These are phyloP conservation scores for Mus caroli DNA, from an alignment of 2,797 vertebrate genomes.

Conservation along the genomic window DNA sequence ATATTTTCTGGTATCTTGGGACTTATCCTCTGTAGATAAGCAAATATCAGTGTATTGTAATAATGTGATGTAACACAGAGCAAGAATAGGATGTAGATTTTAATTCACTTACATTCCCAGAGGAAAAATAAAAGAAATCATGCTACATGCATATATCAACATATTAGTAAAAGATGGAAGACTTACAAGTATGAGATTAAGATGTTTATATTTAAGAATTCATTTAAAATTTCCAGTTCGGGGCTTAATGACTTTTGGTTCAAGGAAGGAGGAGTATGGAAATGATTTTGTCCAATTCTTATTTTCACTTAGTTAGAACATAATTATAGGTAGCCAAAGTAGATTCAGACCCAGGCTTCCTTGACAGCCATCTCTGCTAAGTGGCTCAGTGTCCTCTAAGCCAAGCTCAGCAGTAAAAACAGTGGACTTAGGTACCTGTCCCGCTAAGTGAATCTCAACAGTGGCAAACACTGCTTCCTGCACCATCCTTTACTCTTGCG, in stretches of 20 bases:
- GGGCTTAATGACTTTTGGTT: conserved; percentile 19
- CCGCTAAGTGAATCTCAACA: not conserved
- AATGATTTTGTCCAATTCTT: not conserved
- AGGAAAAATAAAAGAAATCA: conserved; percentile 33
- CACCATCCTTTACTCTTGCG: not conserved
- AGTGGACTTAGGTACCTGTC: not conserved
- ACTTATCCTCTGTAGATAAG: not conserved
- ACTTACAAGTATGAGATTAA: conserved; percentile 9
- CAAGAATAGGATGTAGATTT: not conserved
- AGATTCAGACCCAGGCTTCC: not conserved
- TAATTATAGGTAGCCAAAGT: not conserved
- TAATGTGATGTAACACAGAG: conserved; percentile 58
- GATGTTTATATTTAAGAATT: conserved; percentile 61
- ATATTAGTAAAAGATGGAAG: conserved; percentile 33
- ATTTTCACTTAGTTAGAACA: conserved; percentile 9
- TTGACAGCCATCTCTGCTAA: not conserved
- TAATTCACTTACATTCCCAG: conserved; percentile 24
- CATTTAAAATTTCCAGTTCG: conserved; percentile 39
- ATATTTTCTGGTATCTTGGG: not conserved
- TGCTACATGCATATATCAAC: not conserved
- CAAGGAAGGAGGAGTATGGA: not conserved
- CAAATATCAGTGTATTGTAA: not conserved
- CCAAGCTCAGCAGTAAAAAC: conserved; percentile 17
- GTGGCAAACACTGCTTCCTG: not conserved
- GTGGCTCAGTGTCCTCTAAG: conserved; percentile 23